These are phyloP conservation scores for Brachymystax lenok DNA, from an alignment of 2,797 vertebrate genomes.

Conservation along the genomic window DNA sequence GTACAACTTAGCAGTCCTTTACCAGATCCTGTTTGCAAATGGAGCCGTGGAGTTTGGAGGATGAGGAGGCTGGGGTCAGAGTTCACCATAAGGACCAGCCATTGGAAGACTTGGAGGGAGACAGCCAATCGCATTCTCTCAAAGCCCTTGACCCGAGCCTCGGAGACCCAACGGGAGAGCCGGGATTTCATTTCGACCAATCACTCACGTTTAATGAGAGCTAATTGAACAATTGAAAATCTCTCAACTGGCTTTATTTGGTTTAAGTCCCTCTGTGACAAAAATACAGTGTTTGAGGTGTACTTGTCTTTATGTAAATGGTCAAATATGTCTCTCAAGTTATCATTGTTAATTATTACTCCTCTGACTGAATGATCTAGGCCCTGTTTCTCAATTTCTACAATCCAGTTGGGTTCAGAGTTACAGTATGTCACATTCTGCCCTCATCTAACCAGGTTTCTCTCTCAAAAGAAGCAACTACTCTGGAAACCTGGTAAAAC, in stretches of 20 bases:
- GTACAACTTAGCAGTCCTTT: constrained; percentile 77
- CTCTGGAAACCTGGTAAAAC: not conserved
- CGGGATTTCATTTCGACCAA: constrained; percentile 67
- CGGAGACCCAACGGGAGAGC: constrained; percentile 62
- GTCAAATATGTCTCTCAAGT: constrained; percentile 12
- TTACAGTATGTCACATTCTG: not conserved
- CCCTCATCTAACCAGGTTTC: not conserved
- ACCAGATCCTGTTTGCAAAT: constrained; percentile 76
- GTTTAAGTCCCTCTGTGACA: constrained; percentile 58
- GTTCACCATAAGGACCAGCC: constrained; percentile 58
- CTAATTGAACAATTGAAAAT: constrained; percentile 69
- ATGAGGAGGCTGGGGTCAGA: constrained; percentile 75
- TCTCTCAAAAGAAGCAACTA: not conserved
- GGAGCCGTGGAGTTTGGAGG: constrained; percentile 70
- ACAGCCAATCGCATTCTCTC: constrained; percentile 68
- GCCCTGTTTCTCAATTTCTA: not conserved
- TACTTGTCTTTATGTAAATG: constrained; percentile 63
- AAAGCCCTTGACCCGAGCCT: constrained; percentile 62
- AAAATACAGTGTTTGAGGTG: constrained; percentile 61
- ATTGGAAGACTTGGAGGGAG: constrained; percentile 65
- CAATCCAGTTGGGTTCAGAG: not conserved
- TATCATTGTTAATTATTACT: constrained; percentile 30
- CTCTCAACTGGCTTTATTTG: constrained; percentile 64
- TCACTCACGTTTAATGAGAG: constrained; percentile 64
- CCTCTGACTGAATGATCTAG: not conserved